A percentile compares a stretch with the other conserved stretches of the same genome.
phyloP scores from a whole-genome alignment of 37 sponge, comb jelly and placozoan genomes.

The Cladorhizidae sp. region DNA sequence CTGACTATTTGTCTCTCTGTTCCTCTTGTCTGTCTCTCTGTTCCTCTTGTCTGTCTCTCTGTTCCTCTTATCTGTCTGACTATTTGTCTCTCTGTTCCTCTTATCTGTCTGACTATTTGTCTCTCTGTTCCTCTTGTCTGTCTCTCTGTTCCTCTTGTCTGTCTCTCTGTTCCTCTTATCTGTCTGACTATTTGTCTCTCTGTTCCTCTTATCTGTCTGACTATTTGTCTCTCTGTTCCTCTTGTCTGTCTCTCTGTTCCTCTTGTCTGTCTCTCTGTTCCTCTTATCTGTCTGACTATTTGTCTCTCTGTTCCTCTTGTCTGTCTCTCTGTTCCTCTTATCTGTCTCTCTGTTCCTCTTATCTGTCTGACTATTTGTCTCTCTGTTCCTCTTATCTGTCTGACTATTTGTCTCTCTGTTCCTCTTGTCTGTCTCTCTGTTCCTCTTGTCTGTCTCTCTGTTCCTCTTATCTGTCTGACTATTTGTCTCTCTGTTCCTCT shows the following conservation, averaged over 20 bases:
- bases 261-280: neutral
- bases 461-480: neutral
- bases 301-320: neutral
- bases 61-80: neutral
- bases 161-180: neutral
- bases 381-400: neutral
- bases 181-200: no score
- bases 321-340: neutral
- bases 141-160: neutral
- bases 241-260: no score
- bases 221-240: neutral
- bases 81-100: neutral
- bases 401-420: no score
- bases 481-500: neutral
- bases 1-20: no score
- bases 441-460: neutral
- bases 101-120: neutral
- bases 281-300: neutral
- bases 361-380: no score
- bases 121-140: neutral
- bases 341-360: neutral
- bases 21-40: neutral
- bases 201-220: neutral
- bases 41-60: neutral
- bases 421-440: no score